Base-by-base conservation (phyloP, 2,888 invertebrate genomes). In the Megalurothrips usitatus region DNA sequence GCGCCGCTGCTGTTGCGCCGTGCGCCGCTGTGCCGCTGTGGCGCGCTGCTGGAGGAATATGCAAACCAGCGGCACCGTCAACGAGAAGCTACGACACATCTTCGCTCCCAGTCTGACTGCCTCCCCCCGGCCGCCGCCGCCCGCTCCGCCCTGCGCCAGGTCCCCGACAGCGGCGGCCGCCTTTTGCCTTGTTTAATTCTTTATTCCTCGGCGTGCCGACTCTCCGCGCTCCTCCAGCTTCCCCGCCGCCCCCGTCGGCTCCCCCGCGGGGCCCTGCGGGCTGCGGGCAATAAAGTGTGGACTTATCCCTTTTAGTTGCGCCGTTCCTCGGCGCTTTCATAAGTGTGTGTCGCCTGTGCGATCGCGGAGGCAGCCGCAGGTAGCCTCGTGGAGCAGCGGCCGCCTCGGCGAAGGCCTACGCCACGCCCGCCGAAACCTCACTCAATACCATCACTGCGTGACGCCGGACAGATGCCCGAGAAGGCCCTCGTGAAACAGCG, bases 151-250 rank as follows among this genome's bases (percentile, higher is more conserved):
- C 17, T 8, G 17, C 58, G 4, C 58, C 58, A n/a, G 34, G 34
- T 43, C 58, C 58, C 58, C 0, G 34, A 43, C 34, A 43, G 34
- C 34, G 34, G 34, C 34, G 34, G 34, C 34, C 6, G 34, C 58
- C 58, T 75, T 75, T 75, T 75, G 26, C 68, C 26, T 75, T 43
- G 34, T 43, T 75, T 75, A 75, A 75, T 75, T 75, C 68, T 75
- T 75, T 75, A 75, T 75, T 75, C 58, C n/a, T 26, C 26, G 68
- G 58, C 6, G 19, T 75, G n/a, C 68, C 68, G 17, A 19, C 19
- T 75, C 68, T 26, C 26, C 68, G n/a, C 68, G n/a, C n/a, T n/a
- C 68, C 52, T 4, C 52, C n/a, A n/a, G n/a, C n/a, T 1, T n/a
- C 68, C 68, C 68, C 63, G 63, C 9, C n/a, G 68, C 23, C 68